Evolutionary conservation across 1,140 invertebrate genomes (phyloP).

Genomic region (Drosophila saltans): DNA sequence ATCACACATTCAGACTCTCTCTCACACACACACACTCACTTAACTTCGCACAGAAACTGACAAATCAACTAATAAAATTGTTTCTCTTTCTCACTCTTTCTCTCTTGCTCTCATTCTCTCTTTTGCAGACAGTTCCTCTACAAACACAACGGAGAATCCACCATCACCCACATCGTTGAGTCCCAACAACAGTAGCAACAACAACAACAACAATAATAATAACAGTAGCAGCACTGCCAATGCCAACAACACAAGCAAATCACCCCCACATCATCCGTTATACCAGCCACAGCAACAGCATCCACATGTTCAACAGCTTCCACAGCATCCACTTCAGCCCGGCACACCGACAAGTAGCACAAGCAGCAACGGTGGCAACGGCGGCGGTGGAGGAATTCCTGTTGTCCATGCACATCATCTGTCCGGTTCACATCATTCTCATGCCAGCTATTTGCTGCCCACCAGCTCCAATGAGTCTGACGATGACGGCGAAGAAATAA

Average conservation of each 20-base stretch:
- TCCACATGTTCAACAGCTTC: constrained; percentile 55
- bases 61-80: constrained; percentile 69
- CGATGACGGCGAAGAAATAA: constrained; percentile 85
- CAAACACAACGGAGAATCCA: constrained; percentile 83
- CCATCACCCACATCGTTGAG: constrained; percentile 81
- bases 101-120: constrained; percentile 61
- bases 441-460: constrained; percentile 82
- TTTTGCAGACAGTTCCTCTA: constrained; percentile 88
- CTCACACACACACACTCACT: neutral
- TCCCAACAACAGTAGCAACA: constrained; percentile 54
- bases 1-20: neutral
- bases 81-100: constrained; percentile 59
- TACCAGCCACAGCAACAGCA: constrained; percentile 83
- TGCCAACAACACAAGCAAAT: constrained; percentile 37
- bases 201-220: constrained; percentile 54
- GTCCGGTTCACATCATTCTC: constrained; percentile 56
- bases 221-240: constrained; percentile 82
- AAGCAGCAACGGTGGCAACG: constrained; percentile 81
- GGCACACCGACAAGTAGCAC: constrained; percentile 78
- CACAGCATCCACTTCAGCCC: constrained; percentile 84
- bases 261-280: constrained; percentile 54
- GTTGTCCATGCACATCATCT: constrained; percentile 57
- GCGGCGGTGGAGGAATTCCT: constrained; percentile 62
- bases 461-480: constrained; percentile 87
- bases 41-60: constrained; percentile 26